A percentile compares a stretch with the other conserved stretches of the same genome.
These are phyloP conservation scores for Homalodisca vitripennis DNA, from an alignment of 1,140 invertebrate genomes.

Conservation along the genomic window DNA sequence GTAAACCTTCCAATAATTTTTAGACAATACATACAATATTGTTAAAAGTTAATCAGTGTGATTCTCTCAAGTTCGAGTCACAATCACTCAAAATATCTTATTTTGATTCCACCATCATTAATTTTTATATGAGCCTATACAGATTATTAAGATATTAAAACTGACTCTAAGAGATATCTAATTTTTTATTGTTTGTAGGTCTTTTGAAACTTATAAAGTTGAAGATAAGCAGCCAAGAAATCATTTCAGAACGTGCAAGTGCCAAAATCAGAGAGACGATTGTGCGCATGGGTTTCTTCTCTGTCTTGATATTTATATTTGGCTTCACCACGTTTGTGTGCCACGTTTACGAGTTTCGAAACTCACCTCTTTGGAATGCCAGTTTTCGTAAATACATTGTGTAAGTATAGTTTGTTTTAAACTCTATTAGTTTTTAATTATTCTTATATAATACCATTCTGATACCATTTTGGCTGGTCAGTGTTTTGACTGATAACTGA, in stretches of 20 bases:
- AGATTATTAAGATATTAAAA: too few species aligned
- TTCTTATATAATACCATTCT: too few species aligned
- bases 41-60: too few species aligned
- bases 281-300: slow-evolving; percentile 71
- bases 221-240: slow-evolving; percentile 74
- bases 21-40: too few species aligned
- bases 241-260: slow-evolving; percentile 76
- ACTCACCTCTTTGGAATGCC: slow-evolving; percentile 68
- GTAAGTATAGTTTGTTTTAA: too few species aligned
- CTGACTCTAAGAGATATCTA: too few species aligned
- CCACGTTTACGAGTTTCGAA: slow-evolving; percentile 76
- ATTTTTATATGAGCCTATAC: not conserved
- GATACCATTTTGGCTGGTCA: too few species aligned
- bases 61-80: too few species aligned
- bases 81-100: not conserved
- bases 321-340: slow-evolving; percentile 76
- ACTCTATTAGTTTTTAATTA: too few species aligned
- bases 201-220: slow-evolving; percentile 72
- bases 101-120: not conserved
- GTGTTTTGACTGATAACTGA: too few species aligned
- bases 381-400: slow-evolving; percentile 76
- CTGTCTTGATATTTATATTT: slow-evolving; percentile 59
- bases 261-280: slow-evolving; percentile 82
- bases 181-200: slow-evolving; percentile 40
- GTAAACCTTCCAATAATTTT: too few species aligned